Base-by-base conservation (phyloP, 1,140 invertebrate species). In the Vanessa atalanta region DNA sequence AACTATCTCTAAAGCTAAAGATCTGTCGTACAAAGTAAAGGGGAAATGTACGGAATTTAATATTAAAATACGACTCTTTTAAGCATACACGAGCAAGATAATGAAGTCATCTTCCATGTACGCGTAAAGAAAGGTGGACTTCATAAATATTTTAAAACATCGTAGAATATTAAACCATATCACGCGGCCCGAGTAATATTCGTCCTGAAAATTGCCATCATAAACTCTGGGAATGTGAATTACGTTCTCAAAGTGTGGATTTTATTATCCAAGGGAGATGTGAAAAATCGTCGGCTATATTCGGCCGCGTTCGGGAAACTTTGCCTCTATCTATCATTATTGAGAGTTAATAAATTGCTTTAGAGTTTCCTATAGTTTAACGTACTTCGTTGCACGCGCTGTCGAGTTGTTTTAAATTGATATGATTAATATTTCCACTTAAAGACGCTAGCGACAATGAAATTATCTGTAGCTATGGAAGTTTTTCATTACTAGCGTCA, bases 131-230 rank as follows among this genome's bases (percentile, higher is more conserved):
- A 76, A 77, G 75, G 79, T 73, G 77, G 78, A 80, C 80, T 85
- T 88, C 85, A 89, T 90, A 91, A 90, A 88, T 89, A 89, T 90
- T 89, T 89, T 88, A 88, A 88, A 90, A 83, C 80, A 80, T 84
- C 86, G 75, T 86, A 82, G 85, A 90, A 90, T 91, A 89, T 91
- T 88, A 88, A 89, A 86, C 72, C 79, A 80, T 83, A 88, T 87
- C 84, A 86, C 82, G 81, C 73, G 77, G 79, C 75, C 75, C 76
- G 65, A 82, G 85, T 86, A 86, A 88, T 87, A 88, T 88, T 83
- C 81, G 76, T 85, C 78, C 78, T 81, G 85, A 85, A 87, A 88
- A 88, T 91, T 89, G 89, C 83, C 81, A 78, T 81, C 85, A 88
- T 91, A 89, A 90, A 90, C 82, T 86, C 78, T 70, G 74, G 78